These are phyloP conservation scores for Ceuthmochares aereus DNA, from an alignment of 2,113 vertebrate species.

Conservation along the genomic window DNA sequence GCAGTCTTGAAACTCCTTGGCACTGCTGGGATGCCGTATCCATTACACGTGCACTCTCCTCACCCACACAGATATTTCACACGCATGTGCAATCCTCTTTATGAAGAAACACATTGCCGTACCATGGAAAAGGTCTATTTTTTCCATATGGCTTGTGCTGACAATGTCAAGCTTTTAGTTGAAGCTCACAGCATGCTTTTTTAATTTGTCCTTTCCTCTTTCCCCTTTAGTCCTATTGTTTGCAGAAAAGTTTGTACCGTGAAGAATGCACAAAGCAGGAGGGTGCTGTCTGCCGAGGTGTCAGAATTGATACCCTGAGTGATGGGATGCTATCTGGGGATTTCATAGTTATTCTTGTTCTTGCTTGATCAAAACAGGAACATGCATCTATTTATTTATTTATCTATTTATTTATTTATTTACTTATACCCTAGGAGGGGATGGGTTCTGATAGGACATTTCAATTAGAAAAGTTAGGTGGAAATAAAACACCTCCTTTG, in stretches of 20 bases:
- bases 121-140: slow-evolving; percentile 20
- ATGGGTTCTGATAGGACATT: not conserved
- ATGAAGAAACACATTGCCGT: not conserved
- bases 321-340: not conserved
- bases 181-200: slow-evolving; percentile 39
- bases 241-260: not conserved
- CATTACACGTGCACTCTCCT: not conserved
- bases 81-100: not conserved
- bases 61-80: not conserved
- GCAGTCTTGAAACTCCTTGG: not conserved
- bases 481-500: not conserved
- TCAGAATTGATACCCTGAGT: not conserved
- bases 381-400: not conserved
- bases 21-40: not conserved
- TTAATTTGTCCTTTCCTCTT: slow-evolving; percentile 31
- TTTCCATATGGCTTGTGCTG: slow-evolving; percentile 36
- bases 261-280: not conserved
- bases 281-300: not conserved
- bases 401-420: too few relatives aligned
- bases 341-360: not conserved
- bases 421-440: not conserved
- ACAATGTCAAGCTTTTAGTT: not conserved
- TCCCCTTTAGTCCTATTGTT: slow-evolving; percentile 13
- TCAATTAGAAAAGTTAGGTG: not conserved
- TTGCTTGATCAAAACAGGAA: not conserved